Conservation (phyloP, 2,113 vertebrate species). For the Dascyllus trimaculatus region DNA sequence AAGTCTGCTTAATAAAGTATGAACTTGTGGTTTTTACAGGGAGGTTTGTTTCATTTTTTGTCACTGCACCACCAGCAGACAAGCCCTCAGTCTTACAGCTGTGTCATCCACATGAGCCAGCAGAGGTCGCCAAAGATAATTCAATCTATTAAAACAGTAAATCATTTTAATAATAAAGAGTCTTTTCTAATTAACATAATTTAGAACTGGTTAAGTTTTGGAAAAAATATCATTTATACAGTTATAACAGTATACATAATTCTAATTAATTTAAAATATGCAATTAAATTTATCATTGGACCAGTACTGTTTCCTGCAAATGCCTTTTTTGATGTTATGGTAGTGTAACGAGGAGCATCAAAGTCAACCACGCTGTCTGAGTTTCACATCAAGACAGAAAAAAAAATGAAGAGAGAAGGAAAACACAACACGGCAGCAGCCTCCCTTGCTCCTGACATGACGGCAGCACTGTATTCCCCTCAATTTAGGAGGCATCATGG, state of each 20-base stretch:
- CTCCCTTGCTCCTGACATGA: constrained; percentile 18
- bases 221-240: neutral
- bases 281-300: neutral
- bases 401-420: neutral
- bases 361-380: neutral
- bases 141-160: neutral
- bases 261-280: neutral
- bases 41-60: neutral
- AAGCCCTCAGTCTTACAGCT: neutral
- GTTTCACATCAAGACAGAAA: neutral
- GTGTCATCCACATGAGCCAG: constrained; percentile 14
- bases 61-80: neutral
- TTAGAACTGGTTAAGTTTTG: neutral
- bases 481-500: constrained; percentile 70
- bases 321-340: neutral
- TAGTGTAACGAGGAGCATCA: neutral
- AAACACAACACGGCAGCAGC: too few species aligned
- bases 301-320: neutral
- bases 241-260: neutral
- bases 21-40: neutral
- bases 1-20: neutral
- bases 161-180: too few species aligned
- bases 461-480: constrained; percentile 54
- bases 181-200: neutral
- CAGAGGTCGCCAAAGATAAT: constrained; percentile 67